phyloP scores from a whole-genome alignment of 1,140 invertebrate genomes.

The Bicyclus anynana region DNA sequence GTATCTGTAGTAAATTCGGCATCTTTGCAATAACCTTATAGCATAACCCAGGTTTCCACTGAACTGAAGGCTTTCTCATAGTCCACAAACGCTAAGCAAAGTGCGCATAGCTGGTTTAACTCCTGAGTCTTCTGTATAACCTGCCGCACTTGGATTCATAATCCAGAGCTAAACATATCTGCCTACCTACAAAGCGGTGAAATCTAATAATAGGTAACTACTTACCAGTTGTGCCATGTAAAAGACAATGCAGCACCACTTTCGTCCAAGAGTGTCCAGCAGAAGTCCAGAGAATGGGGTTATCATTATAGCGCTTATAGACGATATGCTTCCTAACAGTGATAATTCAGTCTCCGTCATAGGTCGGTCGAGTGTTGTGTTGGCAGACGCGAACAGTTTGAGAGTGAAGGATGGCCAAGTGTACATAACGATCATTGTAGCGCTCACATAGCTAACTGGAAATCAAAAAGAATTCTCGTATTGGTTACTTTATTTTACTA shows the following conservation, averaged over 20 bases:
- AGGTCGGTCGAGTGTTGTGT: constrained; percentile 46
- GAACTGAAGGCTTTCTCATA: too few relatives aligned
- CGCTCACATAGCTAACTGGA: constrained; percentile 47
- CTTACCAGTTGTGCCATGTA: constrained; percentile 40
- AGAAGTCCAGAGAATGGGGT: constrained; percentile 38
- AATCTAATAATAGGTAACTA: too few relatives aligned
- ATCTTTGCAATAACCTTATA: too few relatives aligned
- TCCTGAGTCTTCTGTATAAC: too few relatives aligned
- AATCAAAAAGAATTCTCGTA: background rate
- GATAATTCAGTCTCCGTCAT: constrained; percentile 49
- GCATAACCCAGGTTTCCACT: too few relatives aligned
- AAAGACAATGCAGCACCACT: constrained; percentile 34
- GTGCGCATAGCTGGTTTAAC: too few relatives aligned
- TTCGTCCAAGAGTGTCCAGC: constrained; percentile 49
- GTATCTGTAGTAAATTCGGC: too few relatives aligned
- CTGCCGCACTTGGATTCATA: too few relatives aligned
- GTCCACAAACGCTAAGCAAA: too few relatives aligned
- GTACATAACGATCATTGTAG: constrained; percentile 41
- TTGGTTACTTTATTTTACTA: too few relatives aligned
- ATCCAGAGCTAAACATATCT: too few relatives aligned
- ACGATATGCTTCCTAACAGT: constrained; percentile 44
- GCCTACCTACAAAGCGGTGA: too few relatives aligned
- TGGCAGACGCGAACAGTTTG: constrained; percentile 41
- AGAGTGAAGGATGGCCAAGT: constrained; percentile 54
- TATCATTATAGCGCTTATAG: constrained; percentile 40